These are phyloP conservation scores for Tetranychus truncatus DNA, from an alignment of 2,888 invertebrate species.

Conservation along the genomic window DNA sequence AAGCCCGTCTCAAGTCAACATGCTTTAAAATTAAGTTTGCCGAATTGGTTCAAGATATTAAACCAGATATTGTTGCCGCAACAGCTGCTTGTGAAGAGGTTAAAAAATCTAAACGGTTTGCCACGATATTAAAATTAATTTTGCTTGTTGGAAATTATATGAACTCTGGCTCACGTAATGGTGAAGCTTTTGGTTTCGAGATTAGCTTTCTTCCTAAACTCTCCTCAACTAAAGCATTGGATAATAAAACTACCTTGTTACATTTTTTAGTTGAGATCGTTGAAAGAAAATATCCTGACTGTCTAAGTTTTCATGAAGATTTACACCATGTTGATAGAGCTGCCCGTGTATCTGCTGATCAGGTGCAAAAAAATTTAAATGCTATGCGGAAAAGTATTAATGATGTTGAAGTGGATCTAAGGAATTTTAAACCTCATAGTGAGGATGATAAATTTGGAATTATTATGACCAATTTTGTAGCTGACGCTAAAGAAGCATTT, in stretches of 20 bases:
- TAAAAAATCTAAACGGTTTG: slow-evolving; percentile 68
- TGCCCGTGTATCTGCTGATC: slow-evolving; percentile 40
- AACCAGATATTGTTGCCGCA: slow-evolving; percentile 81
- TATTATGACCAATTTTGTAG: slow-evolving; percentile 48
- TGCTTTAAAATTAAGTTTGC: slow-evolving; percentile 70
- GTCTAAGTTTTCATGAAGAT: slow-evolving; percentile 62
- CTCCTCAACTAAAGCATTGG: slow-evolving; percentile 53
- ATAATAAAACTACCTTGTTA: slow-evolving; percentile 75
- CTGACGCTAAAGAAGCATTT: slow-evolving; percentile 63
- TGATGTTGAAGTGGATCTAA: slow-evolving; percentile 72
- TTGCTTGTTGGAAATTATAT: slow-evolving; percentile 84
- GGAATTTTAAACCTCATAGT: slow-evolving; percentile 55
- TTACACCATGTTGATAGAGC: slow-evolving; percentile 75
- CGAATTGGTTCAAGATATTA: slow-evolving; percentile 67
- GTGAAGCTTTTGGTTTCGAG: slow-evolving; percentile 85
- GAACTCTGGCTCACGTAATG: slow-evolving; percentile 85
- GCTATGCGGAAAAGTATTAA: slow-evolving; percentile 46
- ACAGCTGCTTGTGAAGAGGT: slow-evolving; percentile 90
- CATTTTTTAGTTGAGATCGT: slow-evolving; percentile 77
- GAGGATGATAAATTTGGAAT: slow-evolving; percentile 62
- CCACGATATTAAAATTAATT: slow-evolving; percentile 68
- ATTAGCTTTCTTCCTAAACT: slow-evolving; percentile 79
- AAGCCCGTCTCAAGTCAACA: slow-evolving; percentile 66
- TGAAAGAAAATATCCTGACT: slow-evolving; percentile 70
- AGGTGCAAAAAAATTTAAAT: slow-evolving; percentile 32